These are phyloP conservation scores for Coregonus clupeaformis DNA, from an alignment of 2,113 vertebrate species.

Conservation along the genomic window DNA sequence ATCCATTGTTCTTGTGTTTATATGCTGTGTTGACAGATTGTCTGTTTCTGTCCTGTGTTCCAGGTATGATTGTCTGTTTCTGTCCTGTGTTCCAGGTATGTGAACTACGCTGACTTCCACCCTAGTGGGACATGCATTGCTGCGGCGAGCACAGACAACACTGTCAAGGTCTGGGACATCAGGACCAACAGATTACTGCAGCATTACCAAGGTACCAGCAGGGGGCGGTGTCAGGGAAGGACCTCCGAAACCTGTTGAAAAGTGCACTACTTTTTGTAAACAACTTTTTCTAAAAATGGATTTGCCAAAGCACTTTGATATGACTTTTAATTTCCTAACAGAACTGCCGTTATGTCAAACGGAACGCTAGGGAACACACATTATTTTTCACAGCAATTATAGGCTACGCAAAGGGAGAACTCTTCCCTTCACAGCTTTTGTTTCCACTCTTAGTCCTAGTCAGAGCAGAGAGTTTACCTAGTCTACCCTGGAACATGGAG, in stretches of 20 bases:
- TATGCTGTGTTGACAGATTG: not conserved
- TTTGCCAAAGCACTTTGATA: not conserved
- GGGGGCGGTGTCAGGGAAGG: not conserved
- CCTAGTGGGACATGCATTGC: slow-evolving; percentile 91
- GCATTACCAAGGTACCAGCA: slow-evolving; percentile 92
- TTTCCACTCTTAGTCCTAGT: not conserved
- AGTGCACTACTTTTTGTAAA: not conserved
- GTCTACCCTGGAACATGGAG: no score
- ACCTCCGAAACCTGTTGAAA: not conserved
- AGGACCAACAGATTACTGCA: slow-evolving; percentile 91
- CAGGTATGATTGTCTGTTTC: slow-evolving; percentile 10
- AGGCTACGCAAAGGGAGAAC: not conserved
- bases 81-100: slow-evolving; percentile 74
- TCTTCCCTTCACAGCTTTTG: not conserved
- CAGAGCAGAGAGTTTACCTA: no score
- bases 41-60: not conserved
- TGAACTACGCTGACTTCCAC: slow-evolving; percentile 90
- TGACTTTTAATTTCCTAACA: not conserved
- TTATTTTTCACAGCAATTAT: not conserved
- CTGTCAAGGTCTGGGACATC: slow-evolving; percentile 94
- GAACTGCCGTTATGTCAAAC: not conserved
- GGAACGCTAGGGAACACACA: not conserved
- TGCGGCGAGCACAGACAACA: slow-evolving; percentile 85
- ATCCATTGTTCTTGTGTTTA: no score
- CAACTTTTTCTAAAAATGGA: not conserved